These are phyloP conservation scores for Trematomus bernacchii DNA, from an alignment of 2,797 vertebrate genomes.

Conservation along the genomic window DNA sequence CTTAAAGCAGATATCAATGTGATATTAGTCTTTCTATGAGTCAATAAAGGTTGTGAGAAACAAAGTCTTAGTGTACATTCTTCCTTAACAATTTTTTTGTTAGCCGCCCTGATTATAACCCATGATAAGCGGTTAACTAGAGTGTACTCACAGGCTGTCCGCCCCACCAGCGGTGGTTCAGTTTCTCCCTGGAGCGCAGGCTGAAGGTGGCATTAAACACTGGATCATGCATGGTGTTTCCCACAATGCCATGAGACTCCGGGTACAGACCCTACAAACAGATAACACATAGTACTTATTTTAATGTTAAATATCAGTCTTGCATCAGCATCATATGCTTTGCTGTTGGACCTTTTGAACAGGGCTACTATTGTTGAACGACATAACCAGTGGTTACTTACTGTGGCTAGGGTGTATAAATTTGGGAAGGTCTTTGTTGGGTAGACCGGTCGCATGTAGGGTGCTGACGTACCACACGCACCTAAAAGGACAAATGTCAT, in stretches of 20 bases:
- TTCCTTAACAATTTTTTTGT: too few species aligned
- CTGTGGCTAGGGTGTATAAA: constrained; percentile 96
- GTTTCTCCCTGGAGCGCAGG: constrained; percentile 94
- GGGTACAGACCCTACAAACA: constrained; percentile 93
- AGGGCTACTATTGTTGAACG: constrained; percentile 1
- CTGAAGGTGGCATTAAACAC: constrained; percentile 96
- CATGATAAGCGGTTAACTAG: neutral
- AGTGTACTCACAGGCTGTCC: constrained; percentile 93
- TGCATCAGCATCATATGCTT: neutral
- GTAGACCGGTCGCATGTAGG: constrained; percentile 97
- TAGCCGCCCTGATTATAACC: too few species aligned
- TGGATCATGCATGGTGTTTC: constrained; percentile 98
- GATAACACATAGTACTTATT: neutral
- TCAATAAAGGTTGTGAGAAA: neutral
- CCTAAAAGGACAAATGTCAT: constrained; percentile 74
- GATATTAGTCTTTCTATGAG: neutral
- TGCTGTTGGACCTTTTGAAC: neutral
- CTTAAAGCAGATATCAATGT: neutral
- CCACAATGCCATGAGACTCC: constrained; percentile 98
- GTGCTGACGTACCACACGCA: constrained; percentile 93
- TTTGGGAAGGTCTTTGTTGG: constrained; percentile 98
- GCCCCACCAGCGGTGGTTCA: constrained; percentile 98
- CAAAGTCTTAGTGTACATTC: neutral
- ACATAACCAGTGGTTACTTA: constrained; percentile 73
- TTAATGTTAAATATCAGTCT: neutral